Evolutionary conservation across 2,797 vertebrate species (phyloP).

Genomic region (Miichthys miiuy): DNA sequence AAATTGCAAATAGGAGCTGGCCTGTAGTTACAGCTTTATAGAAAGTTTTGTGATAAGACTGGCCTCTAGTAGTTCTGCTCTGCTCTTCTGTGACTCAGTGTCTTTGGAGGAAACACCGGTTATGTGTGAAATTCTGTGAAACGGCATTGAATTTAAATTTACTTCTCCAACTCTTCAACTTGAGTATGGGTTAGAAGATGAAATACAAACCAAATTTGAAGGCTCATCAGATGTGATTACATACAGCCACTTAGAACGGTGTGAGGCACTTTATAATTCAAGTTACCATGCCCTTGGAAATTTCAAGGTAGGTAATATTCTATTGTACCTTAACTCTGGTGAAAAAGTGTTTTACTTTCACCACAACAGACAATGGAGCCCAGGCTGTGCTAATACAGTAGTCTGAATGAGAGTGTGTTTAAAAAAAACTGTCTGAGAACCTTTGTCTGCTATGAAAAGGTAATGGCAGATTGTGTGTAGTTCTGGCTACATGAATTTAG

Average conservation of each 20-base stretch:
- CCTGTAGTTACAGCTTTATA: conserved; percentile 30
- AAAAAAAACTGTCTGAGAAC: not conserved
- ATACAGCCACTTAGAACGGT: too few relatives aligned
- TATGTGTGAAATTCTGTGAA: conserved; percentile 19
- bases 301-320: too few relatives aligned
- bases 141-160: not conserved
- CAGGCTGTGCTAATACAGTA: not conserved
- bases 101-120: conserved; percentile 31
- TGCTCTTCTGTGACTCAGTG: conserved; percentile 6
- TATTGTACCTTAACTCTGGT: too few relatives aligned
- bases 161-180: not conserved
- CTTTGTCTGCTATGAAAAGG: not conserved
- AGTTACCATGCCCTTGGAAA: too few relatives aligned
- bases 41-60: conserved; percentile 46
- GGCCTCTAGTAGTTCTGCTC: conserved; percentile 16
- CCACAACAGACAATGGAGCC: not conserved
- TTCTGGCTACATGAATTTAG: not conserved
- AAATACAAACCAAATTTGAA: not conserved
- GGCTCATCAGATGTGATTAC: not conserved
- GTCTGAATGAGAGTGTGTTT: not conserved
- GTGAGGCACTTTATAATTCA: too few relatives aligned
- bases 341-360: too few relatives aligned
- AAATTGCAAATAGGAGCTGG: conserved; percentile 44
- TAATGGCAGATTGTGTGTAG: not conserved
- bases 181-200: not conserved